Percentiles rank a stretch among this genome's conserved stretches.
Conservation (phyloP, 2,888 invertebrate genomes). For the Hoplodrina ambigua region DNA sequence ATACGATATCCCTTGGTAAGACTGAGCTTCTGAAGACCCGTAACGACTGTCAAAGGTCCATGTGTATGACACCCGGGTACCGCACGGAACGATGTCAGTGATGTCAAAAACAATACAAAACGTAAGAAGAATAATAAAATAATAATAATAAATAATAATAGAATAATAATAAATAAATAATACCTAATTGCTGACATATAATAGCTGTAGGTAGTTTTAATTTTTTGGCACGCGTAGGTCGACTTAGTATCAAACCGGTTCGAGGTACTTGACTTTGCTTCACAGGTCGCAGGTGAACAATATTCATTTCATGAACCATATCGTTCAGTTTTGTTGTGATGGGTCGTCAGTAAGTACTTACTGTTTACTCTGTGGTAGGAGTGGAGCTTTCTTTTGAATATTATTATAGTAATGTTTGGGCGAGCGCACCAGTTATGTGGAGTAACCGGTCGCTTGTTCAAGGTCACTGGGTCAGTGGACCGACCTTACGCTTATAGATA, state of each 20-base stretch:
- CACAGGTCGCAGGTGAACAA: not conserved
- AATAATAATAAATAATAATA: no score
- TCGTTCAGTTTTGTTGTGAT: conserved; percentile 8
- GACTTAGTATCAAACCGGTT: not conserved
- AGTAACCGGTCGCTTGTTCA: conserved; percentile 81
- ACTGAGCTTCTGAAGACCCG: no score
- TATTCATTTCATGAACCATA: conserved; percentile 25
- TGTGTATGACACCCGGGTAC: no score
- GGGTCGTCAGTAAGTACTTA: conserved; percentile 1
- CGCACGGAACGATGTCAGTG: no score
- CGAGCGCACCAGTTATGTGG: conserved; percentile 74
- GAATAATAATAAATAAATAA: no score
- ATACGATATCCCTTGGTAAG: no score
- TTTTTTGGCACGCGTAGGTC: not conserved
- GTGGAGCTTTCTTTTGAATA: conserved; percentile 55
- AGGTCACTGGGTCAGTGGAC: conserved; percentile 87
- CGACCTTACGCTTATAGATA: conserved; percentile 43
- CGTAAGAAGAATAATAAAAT: no score
- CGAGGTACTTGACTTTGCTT: conserved; percentile 8
- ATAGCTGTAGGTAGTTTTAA: not conserved
- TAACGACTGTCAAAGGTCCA: no score
- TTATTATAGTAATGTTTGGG: conserved; percentile 57
- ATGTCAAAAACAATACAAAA: no score
- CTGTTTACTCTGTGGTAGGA: not conserved
- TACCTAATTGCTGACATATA: no score